These are phyloP conservation scores for Perca schrenkii DNA, from an alignment of 2,113 vertebrate genomes.

Conservation along the genomic window DNA sequence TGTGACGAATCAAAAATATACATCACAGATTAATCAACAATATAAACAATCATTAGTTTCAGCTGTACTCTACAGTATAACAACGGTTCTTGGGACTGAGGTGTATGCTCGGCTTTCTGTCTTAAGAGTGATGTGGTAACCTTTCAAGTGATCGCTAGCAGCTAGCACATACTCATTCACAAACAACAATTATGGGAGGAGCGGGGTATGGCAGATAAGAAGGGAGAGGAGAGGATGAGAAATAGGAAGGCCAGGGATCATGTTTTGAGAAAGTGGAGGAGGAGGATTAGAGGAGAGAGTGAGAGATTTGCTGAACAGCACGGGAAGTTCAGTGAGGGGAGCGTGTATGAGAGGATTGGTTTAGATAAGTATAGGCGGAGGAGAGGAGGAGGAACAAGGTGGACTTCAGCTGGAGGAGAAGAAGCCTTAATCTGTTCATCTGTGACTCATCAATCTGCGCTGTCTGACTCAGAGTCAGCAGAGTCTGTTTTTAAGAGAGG, in stretches of 20 bases:
- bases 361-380: slow-evolving; percentile 28
- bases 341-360: slow-evolving; percentile 51
- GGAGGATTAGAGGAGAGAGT: slow-evolving; percentile 61
- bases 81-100: neutral
- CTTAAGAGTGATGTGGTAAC: slow-evolving; percentile 49
- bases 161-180: slow-evolving; percentile 39
- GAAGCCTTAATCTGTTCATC: slow-evolving; percentile 58
- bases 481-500: slow-evolving; percentile 15
- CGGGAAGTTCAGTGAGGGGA: slow-evolving; percentile 58
- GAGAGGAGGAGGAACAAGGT: slow-evolving; percentile 41
- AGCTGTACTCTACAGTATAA: neutral
- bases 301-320: slow-evolving; percentile 67
- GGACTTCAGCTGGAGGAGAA: slow-evolving; percentile 48
- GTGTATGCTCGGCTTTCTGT: slow-evolving; percentile 7
- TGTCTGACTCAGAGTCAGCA: slow-evolving; percentile 54
- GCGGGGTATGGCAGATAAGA: slow-evolving; percentile 38
- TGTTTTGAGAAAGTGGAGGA: slow-evolving; percentile 63
- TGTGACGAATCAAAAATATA: slow-evolving; percentile 9
- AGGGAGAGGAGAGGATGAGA: slow-evolving; percentile 35
- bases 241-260: slow-evolving; percentile 52
- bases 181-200: slow-evolving; percentile 49
- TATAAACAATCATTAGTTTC: slow-evolving; percentile 17
- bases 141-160: slow-evolving; percentile 53
- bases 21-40: neutral
- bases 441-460: slow-evolving; percentile 68